Base-by-base conservation (phyloP, 64 coral and sea anemone species). In the Actinia tenebrosa region DNA sequence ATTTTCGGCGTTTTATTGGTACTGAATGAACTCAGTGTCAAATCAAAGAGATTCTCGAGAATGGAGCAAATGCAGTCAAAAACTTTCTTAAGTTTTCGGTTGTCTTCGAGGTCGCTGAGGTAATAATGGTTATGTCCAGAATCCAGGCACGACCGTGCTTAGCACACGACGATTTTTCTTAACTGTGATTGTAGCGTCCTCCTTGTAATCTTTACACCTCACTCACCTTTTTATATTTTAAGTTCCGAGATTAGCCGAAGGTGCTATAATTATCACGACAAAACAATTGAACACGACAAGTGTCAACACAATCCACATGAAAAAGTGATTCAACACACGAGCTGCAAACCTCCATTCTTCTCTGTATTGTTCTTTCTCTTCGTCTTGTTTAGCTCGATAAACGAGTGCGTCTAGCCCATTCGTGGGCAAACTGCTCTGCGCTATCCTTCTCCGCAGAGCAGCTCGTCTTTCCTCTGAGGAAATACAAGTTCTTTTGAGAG, bases 321-420 rank as follows among this genome's bases (percentile, higher is more conserved):
- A 97, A 53, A 97, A 80, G 20, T 87, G 81, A 77, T 97, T 97
- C 22, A 97, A 77, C 1, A 97, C 94, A 23, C 80, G 86, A 44
- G 94, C 94, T 6, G 94, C 94, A 60, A 97, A 97, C 30, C 89
- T 89, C 94, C 94, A 97, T 66, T 97, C 88, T 44, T 97, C 91
- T n/a, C 82, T 66, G 78, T 88, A 87, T 19, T 43, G 47, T 42
- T 93, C 91, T 20, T 97, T 90, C 77, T 97, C 94, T 15, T 93
- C 91, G 18, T 97, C 94, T 88, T 91, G 92, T 20, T 86, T 93
- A 52, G 91, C 88, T 18, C 94, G 91, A 89, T 93, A 50, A 16
- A 93, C 82, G 54, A 97, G 94, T 66, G 87, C 86, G 52, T 97
- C 94, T 16, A 97, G 84, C 44, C 85, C 94, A 42, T 97, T 87